Conservation (phyloP, 2,888 invertebrate species). For the Archips crataeganus region DNA sequence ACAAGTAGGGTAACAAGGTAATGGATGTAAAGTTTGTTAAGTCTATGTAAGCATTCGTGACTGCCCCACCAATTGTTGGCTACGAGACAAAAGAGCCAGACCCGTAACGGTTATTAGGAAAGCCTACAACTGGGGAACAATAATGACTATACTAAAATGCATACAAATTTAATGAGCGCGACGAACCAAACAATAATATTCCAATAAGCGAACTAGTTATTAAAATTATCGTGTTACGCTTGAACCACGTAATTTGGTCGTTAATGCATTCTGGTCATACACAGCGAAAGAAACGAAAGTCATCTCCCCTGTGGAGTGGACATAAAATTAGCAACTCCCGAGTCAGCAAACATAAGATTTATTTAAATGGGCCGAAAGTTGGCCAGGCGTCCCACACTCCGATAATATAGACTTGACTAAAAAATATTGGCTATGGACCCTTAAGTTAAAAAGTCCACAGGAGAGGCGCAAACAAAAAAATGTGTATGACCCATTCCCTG, state of each 20-base stretch:
- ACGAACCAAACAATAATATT: neutral
- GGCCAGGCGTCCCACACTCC: no score
- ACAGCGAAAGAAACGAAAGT: no score
- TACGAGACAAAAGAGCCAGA: slow-evolving; percentile 44
- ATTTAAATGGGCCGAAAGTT: no score
- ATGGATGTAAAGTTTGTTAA: slow-evolving; percentile 24
- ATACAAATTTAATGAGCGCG: slow-evolving; percentile 7
- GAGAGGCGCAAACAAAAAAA: no score
- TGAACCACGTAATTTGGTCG: neutral
- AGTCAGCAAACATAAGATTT: no score
- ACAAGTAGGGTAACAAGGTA: slow-evolving; percentile 21
- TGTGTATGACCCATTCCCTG: no score
- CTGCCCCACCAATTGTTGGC: slow-evolving; percentile 45
- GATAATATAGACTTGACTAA: no score
- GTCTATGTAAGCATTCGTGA: slow-evolving; percentile 43
- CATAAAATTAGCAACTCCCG: no score
- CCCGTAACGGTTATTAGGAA: slow-evolving; percentile 31
- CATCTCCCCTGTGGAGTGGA: no score
- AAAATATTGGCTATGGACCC: no score
- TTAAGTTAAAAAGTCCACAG: no score
- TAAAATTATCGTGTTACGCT: neutral
- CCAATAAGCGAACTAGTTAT: neutral
- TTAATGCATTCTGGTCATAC: no score
- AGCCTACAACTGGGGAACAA: neutral
- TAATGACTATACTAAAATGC: slow-evolving; percentile 2